These are phyloP conservation scores for Dryobates pubescens DNA, from an alignment of 2,797 vertebrate species.

Conservation along the genomic window DNA sequence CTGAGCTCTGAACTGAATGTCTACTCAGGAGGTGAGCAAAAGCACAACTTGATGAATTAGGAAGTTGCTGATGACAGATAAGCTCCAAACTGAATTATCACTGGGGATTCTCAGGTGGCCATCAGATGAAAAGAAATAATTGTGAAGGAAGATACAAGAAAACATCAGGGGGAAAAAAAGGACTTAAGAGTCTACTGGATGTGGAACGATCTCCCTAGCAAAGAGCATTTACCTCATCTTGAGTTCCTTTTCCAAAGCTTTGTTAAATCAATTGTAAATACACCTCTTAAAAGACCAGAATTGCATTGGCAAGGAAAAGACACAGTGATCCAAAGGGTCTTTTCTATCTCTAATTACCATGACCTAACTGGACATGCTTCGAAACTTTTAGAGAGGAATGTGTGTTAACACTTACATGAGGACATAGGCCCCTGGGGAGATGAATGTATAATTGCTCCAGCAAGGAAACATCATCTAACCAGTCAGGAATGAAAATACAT, in stretches of 20 bases:
- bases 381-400: background rate
- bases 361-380: background rate
- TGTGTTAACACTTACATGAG: conserved; percentile 20
- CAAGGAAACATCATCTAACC: conserved; percentile 11
- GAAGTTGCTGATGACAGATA: background rate
- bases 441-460: background rate
- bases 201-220: background rate
- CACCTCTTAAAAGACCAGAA: background rate
- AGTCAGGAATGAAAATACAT: conserved; percentile 2
- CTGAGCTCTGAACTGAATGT: background rate
- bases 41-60: background rate
- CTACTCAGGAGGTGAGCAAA: conserved; percentile 2
- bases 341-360: background rate
- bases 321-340: background rate
- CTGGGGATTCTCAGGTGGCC: background rate
- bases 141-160: background rate
- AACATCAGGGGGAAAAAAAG: background rate
- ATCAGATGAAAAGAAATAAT: background rate
- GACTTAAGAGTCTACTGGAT: background rate
- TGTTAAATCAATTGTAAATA: background rate
- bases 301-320: background rate
- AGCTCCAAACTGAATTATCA: background rate
- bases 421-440: background rate
- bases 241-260: background rate
- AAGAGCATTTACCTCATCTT: background rate